Evolutionary conservation across 2,797 vertebrate genomes (phyloP).

Genomic region (Crocidura indochinensis): DNA sequence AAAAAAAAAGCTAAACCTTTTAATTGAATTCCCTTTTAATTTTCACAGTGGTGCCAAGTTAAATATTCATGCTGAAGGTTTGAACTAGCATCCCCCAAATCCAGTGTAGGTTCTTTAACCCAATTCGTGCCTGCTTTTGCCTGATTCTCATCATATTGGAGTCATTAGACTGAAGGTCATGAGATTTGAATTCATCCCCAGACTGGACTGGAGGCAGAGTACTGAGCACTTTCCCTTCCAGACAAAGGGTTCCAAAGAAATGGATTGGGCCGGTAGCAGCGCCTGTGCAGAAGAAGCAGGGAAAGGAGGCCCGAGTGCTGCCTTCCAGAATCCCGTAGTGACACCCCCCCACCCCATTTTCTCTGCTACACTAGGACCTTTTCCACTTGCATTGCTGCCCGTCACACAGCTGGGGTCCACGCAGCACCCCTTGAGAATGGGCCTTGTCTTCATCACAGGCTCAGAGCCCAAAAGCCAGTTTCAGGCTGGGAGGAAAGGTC

Average conservation of each 20-base stretch:
- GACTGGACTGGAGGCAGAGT: constrained; percentile 89
- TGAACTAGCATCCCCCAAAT: constrained; percentile 88
- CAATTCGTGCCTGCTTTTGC: constrained; percentile 89
- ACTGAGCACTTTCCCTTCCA: constrained; percentile 88
- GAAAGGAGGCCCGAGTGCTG: constrained; percentile 56
- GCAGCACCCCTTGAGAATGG: neutral
- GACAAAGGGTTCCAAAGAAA: constrained; percentile 69
- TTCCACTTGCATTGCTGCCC: too few species aligned
- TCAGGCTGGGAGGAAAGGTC: neutral
- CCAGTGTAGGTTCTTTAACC: constrained; percentile 90
- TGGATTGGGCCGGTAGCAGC: neutral
- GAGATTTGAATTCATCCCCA: constrained; percentile 93
- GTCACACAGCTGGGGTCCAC: too few species aligned
- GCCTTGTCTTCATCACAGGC: neutral
- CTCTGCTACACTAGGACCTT: neutral
- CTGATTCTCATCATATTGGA: constrained; percentile 89
- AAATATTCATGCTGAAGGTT: constrained; percentile 92
- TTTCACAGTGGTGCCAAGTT: constrained; percentile 90
- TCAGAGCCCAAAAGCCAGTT: neutral
- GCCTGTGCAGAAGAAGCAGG: too few species aligned
- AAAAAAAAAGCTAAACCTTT: constrained; percentile 82
- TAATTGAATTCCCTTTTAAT: constrained; percentile 92
- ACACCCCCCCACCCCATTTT: constrained; percentile 29
- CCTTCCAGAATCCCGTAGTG: constrained; percentile 77
- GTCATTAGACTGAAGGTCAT: constrained; percentile 91